Conservation (phyloP, 30 jellyfish, hydroid and myxozoan species). For the Mastigias papua region DNA sequence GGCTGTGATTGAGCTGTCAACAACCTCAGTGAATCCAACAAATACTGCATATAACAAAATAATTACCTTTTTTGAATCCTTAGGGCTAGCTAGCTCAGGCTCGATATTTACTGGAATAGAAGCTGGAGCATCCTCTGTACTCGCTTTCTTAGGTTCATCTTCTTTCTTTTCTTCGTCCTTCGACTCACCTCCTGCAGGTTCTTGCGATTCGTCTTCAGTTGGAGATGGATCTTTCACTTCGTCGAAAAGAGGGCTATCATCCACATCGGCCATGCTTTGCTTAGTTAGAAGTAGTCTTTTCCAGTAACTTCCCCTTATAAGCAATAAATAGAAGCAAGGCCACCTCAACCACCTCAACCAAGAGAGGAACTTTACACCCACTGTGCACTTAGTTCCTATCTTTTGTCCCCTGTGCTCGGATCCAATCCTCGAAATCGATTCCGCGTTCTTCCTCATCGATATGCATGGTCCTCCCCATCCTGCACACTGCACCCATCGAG, state of each 20-base stretch:
- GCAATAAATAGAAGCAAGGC: neutral
- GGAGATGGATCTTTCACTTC: constrained; percentile 35
- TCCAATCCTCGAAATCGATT: neutral
- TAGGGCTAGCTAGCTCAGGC: neutral
- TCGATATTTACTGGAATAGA: constrained; percentile 46
- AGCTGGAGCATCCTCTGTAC: constrained; percentile 50
- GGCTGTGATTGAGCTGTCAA: too few species aligned
- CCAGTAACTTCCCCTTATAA: neutral
- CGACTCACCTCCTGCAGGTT: constrained; percentile 5
- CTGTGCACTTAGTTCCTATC: neutral
- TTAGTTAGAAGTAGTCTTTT: neutral
- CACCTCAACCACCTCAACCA: neutral
- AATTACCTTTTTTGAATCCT: constrained; percentile 34
- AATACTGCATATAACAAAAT: too few species aligned
- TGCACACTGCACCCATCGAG: too few species aligned
- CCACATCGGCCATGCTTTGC: constrained; percentile 53
- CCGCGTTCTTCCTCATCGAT: neutral
- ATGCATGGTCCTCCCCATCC: neutral
- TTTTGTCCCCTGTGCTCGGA: constrained; percentile 17
- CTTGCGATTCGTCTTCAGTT: constrained; percentile 1
- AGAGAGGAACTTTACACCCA: neutral
- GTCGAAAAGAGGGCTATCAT: constrained; percentile 68
- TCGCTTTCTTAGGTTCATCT: constrained; percentile 21
- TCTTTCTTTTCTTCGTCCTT: constrained; percentile 35
- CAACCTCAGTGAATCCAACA: too few species aligned